A percentile compares a stretch with the other conserved stretches of the same genome.
phyloP scores from a whole-genome alignment of 2,888 invertebrate genomes.

The Zele albiditarsus region DNA sequence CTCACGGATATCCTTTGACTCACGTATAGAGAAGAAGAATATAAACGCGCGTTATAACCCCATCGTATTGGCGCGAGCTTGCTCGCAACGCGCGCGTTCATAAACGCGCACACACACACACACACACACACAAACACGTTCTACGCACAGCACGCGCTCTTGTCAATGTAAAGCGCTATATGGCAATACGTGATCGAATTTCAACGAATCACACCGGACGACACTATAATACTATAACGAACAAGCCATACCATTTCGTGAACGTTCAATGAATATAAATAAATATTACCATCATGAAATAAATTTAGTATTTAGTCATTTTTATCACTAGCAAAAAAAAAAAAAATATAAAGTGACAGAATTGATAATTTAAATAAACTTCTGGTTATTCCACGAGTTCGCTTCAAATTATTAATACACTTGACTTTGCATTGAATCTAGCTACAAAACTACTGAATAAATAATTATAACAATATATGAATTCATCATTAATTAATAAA shows the following conservation, averaged over 20 bases:
- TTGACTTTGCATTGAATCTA: no score
- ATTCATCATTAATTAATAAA: no score
- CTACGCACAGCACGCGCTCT: slow-evolving; percentile 65
- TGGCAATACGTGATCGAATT: slow-evolving; percentile 64
- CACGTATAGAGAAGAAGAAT: neutral
- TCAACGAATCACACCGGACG: slow-evolving; percentile 59
- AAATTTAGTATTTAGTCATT: slow-evolving; percentile 4
- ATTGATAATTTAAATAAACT: neutral
- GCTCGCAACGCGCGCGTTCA: neutral
- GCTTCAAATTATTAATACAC: no score
- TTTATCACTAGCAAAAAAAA: neutral
- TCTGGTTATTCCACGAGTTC: no score
- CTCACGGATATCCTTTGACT: slow-evolving; percentile 27
- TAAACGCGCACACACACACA: slow-evolving; percentile 33
- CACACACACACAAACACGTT: slow-evolving; percentile 44
- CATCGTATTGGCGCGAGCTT: slow-evolving; percentile 24
- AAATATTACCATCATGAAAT: neutral
- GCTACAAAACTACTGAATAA: no score
- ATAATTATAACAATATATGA: no score
- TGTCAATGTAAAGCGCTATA: slow-evolving; percentile 65
- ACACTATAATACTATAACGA: slow-evolving; percentile 50
- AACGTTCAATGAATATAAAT: slow-evolving; percentile 59
- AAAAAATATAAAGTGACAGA: neutral
- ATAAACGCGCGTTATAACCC: neutral
- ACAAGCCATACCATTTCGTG: slow-evolving; percentile 59